phyloP scores from a whole-genome alignment of 2,113 vertebrate genomes.

The Thunnus thynnus region DNA sequence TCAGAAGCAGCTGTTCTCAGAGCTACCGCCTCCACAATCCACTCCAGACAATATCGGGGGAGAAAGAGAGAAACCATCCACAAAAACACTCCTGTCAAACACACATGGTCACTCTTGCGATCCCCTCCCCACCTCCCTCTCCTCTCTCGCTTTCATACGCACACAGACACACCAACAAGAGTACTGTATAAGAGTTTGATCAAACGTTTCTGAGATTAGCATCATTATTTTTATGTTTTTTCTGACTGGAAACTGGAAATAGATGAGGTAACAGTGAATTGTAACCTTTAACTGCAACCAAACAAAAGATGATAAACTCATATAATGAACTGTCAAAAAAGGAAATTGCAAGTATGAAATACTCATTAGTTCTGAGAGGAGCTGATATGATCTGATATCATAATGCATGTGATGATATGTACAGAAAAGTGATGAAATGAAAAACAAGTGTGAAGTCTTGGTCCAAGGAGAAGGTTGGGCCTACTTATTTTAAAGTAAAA shows the following conservation, averaged over 20 bases:
- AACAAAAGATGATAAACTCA: neutral
- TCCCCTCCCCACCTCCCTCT: constrained; percentile 1
- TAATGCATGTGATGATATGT: constrained; percentile 19
- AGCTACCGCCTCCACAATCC: constrained; percentile 72
- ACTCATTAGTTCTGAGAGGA: neutral
- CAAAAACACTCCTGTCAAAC: constrained; percentile 77
- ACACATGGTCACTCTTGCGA: constrained; percentile 75
- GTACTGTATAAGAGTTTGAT: constrained; percentile 38
- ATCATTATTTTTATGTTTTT: neutral
- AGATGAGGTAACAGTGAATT: constrained; percentile 14
- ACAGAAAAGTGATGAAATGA: neutral
- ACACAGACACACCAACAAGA: constrained; percentile 11
- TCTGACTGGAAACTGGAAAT: constrained; percentile 6
- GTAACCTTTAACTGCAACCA: neutral
- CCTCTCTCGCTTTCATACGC: neutral
- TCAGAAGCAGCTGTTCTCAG: constrained; percentile 81
- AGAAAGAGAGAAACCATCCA: constrained; percentile 62
- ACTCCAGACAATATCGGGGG: constrained; percentile 71
- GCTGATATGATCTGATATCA: neutral
- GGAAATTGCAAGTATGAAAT: neutral
- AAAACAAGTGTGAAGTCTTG: neutral
- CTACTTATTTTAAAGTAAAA: neutral
- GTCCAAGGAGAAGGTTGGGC: neutral
- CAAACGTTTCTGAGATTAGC: constrained; percentile 18
- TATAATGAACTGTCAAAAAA: neutral